Conservation (phyloP, 2,888 invertebrate genomes). For the Linyphia triangularis region DNA sequence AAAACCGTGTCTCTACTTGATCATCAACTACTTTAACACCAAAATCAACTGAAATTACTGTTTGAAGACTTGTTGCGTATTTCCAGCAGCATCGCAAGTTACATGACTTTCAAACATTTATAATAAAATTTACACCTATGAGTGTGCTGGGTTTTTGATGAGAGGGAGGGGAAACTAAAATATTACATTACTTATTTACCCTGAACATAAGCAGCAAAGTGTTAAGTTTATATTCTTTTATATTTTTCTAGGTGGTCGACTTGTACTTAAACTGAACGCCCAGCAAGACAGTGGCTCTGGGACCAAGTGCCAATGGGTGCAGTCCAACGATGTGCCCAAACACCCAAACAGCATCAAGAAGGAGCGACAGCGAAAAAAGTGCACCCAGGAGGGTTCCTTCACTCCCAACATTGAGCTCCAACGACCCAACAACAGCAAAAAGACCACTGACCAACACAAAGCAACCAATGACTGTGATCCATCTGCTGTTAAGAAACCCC, state of each 20-base stretch:
- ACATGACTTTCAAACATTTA: too few relatives aligned
- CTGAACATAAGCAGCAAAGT: too few relatives aligned
- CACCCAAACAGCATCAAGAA: conserved; percentile 59
- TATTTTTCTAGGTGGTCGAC: conserved; percentile 74
- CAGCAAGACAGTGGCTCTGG: conserved; percentile 76
- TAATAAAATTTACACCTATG: too few relatives aligned
- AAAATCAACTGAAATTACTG: too few relatives aligned
- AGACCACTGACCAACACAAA: conserved; percentile 9
- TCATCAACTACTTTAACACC: too few relatives aligned
- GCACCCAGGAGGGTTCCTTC: conserved; percentile 43
- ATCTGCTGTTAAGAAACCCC: conserved; percentile 56
- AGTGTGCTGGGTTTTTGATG: too few relatives aligned
- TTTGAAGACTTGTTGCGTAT: too few relatives aligned
- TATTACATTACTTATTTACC: too few relatives aligned
- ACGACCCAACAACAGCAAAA: conserved; percentile 45
- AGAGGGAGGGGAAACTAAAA: too few relatives aligned
- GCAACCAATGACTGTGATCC: conserved; percentile 36
- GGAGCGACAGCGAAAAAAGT: conserved; percentile 60
- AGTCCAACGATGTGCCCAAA: conserved; percentile 76
- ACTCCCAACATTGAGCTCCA: background rate
- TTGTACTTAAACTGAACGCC: conserved; percentile 77
- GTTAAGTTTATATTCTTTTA: too few relatives aligned
- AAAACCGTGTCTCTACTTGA: too few relatives aligned
- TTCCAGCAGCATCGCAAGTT: too few relatives aligned
- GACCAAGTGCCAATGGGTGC: conserved; percentile 77